These are phyloP conservation scores for Mya arenaria DNA, from an alignment of 1,140 invertebrate species.

Conservation along the genomic window DNA sequence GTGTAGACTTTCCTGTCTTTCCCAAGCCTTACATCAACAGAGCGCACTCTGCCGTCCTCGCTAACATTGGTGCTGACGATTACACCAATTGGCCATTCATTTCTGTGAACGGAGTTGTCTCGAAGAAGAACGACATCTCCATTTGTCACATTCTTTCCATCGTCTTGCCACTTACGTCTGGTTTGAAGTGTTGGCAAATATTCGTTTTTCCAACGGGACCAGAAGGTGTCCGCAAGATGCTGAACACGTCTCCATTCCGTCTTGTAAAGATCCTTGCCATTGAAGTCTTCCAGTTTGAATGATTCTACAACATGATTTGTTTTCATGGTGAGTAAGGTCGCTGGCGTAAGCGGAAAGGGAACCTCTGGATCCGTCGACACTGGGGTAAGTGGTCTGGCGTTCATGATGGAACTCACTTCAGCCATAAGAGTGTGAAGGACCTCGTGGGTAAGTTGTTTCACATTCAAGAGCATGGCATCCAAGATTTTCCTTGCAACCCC, in stretches of 20 bases:
- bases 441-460: conserved; percentile 48
- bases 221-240: conserved; percentile 22
- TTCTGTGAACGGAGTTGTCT: background rate
- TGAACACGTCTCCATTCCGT: conserved; percentile 37
- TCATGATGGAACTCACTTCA: conserved; percentile 56
- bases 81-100: conserved; percentile 3
- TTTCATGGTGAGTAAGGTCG: conserved; percentile 1
- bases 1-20: too few relatives aligned
- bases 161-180: conserved; percentile 1
- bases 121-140: conserved; percentile 8
- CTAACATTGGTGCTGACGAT: too few relatives aligned
- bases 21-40: too few relatives aligned
- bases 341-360: conserved; percentile 19
- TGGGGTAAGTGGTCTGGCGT: conserved; percentile 52
- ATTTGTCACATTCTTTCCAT: background rate
- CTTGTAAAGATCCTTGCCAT: background rate
- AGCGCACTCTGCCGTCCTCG: too few relatives aligned
- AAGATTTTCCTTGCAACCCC: conserved; percentile 46
- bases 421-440: conserved; percentile 61
- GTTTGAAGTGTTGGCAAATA: conserved; percentile 17
- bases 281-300: background rate
- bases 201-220: conserved; percentile 17
- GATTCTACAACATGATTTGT: background rate
- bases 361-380: conserved; percentile 45
- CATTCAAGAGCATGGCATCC: conserved; percentile 46